phyloP scores from a whole-genome alignment of 1,140 invertebrate genomes.

The Archivesica marissinica region DNA sequence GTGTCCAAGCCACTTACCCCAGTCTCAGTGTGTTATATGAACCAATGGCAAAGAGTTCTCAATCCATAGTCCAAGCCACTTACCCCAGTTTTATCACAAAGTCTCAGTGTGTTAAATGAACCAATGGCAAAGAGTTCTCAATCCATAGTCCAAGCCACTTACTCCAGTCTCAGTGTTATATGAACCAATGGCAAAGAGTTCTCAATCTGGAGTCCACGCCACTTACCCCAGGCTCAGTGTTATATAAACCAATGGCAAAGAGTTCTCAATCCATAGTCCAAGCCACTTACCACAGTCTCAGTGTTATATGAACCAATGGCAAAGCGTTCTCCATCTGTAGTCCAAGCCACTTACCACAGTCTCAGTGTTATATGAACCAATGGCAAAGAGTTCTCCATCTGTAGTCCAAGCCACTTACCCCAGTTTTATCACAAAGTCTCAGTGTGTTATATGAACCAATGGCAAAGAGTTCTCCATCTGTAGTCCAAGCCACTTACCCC shows the following conservation, averaged over 20 bases:
- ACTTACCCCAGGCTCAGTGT: slow-evolving; percentile 95
- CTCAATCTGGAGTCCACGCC: no score
- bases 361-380: slow-evolving; percentile 97
- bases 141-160: slow-evolving; percentile 93
- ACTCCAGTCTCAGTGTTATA: no score
- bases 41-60: no score
- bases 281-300: slow-evolving; percentile 92
- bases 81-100: slow-evolving; percentile 97
- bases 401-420: slow-evolving; percentile 96
- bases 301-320: no score
- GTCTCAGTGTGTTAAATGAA: slow-evolving; percentile 94
- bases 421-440: slow-evolving; percentile 95
- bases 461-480: slow-evolving; percentile 95
- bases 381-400: slow-evolving; percentile 94
- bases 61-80: no score
- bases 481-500: slow-evolving; percentile 97
- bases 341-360: slow-evolving; percentile 93
- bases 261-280: slow-evolving; percentile 96
- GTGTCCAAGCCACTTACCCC: slow-evolving; percentile 95
- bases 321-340: no score
- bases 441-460: slow-evolving; percentile 97
- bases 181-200: no score
- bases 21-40: slow-evolving; percentile 96
- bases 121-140: slow-evolving; percentile 97
- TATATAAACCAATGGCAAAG: slow-evolving; percentile 97